Conservation (phyloP, 1,140 invertebrate genomes). For the Papilio polyxenes region DNA sequence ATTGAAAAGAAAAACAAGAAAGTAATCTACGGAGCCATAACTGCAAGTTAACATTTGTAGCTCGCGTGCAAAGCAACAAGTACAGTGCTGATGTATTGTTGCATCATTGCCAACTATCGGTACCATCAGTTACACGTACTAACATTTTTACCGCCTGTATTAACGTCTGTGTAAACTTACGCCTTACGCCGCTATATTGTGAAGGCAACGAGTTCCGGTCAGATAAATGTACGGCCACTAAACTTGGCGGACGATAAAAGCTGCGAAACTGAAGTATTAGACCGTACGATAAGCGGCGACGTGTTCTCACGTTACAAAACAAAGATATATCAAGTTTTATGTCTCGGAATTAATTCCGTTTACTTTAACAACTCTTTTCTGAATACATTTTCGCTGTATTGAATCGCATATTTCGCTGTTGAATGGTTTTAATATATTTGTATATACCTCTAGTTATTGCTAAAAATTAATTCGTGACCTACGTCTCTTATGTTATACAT, state of each 20-base stretch:
- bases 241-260: slow-evolving; percentile 30
- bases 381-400: not conserved
- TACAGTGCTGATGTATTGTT: slow-evolving; percentile 45
- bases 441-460: too few relatives aligned
- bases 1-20: not conserved
- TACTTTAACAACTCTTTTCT: not conserved
- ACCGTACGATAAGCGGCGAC: slow-evolving; percentile 2
- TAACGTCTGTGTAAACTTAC: slow-evolving; percentile 62
- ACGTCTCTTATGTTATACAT: too few relatives aligned
- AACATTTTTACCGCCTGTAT: slow-evolving; percentile 57
- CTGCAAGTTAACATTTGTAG: not conserved
- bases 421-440: too few relatives aligned
- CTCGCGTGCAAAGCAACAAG: slow-evolving; percentile 29
- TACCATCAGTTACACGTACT: slow-evolving; percentile 43
- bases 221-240: slow-evolving; percentile 48
- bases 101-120: slow-evolving; percentile 50
- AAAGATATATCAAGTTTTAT: slow-evolving; percentile 16
- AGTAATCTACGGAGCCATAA: not conserved
- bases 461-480: too few relatives aligned
- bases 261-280: slow-evolving; percentile 37
- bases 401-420: too few relatives aligned
- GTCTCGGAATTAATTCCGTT: not conserved
- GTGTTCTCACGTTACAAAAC: slow-evolving; percentile 22
- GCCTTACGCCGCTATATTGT: slow-evolving; percentile 60
- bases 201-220: slow-evolving; percentile 55